A percentile compares a stretch with the other conserved stretches of the same genome.
phyloP scores from a whole-genome alignment of 2,888 invertebrate species.

The Erebia epiphron region DNA sequence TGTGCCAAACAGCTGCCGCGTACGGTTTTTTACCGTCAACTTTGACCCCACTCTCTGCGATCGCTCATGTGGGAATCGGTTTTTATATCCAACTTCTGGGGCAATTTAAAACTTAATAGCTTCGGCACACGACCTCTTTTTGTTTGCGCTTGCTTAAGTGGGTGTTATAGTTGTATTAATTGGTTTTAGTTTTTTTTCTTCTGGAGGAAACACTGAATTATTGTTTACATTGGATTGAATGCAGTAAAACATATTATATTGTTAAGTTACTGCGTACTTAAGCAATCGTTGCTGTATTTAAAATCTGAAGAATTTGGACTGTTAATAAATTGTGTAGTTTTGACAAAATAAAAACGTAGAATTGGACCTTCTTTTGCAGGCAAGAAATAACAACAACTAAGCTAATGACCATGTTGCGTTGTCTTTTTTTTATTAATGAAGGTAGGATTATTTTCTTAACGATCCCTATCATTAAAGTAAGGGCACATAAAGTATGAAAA shows the following conservation, averaged over 20 bases:
- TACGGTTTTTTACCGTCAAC: conserved; percentile 76
- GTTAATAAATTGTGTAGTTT: too few species aligned
- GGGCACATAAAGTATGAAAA: background rate
- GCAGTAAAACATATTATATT: background rate
- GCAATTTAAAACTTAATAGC: conserved; percentile 61
- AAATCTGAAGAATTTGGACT: background rate
- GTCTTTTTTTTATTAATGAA: background rate
- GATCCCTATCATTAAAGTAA: background rate
- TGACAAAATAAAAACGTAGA: too few species aligned
- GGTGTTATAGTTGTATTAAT: conserved; percentile 65
- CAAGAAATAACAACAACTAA: background rate
- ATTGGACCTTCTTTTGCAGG: background rate
- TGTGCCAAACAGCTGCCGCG: conserved; percentile 76
- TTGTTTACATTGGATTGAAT: conserved; percentile 26
- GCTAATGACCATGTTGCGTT: background rate
- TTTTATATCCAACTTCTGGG: conserved; percentile 56
- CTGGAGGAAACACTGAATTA: conserved; percentile 38
- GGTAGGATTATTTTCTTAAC: background rate
- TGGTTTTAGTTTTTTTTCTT: conserved; percentile 59
- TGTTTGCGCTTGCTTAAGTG: conserved; percentile 49
- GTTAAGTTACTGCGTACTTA: too few species aligned
- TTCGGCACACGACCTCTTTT: conserved; percentile 51
- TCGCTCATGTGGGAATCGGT: conserved; percentile 79
- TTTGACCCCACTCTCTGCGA: conserved; percentile 78
- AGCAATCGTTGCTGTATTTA: background rate